Base-by-base conservation (phyloP, 2,888 invertebrate genomes). In the Athalia rosae region DNA sequence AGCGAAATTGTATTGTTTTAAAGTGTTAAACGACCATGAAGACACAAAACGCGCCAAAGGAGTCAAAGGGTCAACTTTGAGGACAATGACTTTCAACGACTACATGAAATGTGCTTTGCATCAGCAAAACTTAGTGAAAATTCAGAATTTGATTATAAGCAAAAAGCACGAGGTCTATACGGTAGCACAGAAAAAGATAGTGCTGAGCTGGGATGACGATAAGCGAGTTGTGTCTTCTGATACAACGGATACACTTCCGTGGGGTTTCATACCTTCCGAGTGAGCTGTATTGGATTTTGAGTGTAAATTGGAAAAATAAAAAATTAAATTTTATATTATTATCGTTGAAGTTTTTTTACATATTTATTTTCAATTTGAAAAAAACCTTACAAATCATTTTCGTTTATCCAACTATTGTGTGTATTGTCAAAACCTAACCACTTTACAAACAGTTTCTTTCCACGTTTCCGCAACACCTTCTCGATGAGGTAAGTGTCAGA, bases 1-100 rank as follows among this genome's bases (percentile, higher is more conserved):
- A 45, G 79, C 84, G 11, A 86, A 86, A 82, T 78, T 84, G 76
- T 85, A 85, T 74, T 48, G 47, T 13, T 80, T 78, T 64, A 74
- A 62, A 71, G 61, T 76, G 9, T 78, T 76, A 8, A 66, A 48
- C 9, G 78, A 77, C 11, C 66, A 48, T 28, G 50, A 56, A 47
- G 73, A 59, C 7, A 77, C 77, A 58, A 79, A 78, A 61, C 47
- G 66, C 15, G 76, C 79, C 1, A 79, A 80, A 66, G 80, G 77
- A 15, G 53, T 77, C 8, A 79, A 77, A 69, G 45, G 56, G 28
- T 63, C 77, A 11, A 47, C 48, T 4, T 56, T 74, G 15, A 74
- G 61, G 28, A 59, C 7, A 28, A 74, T 61, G 45, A 74, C 61
- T 5, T 74, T 74, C 13, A 11, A 61, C 28, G 58, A 74, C 11